Conservation (phyloP, 2,888 invertebrate genomes). For the Apotomis turbidana region DNA sequence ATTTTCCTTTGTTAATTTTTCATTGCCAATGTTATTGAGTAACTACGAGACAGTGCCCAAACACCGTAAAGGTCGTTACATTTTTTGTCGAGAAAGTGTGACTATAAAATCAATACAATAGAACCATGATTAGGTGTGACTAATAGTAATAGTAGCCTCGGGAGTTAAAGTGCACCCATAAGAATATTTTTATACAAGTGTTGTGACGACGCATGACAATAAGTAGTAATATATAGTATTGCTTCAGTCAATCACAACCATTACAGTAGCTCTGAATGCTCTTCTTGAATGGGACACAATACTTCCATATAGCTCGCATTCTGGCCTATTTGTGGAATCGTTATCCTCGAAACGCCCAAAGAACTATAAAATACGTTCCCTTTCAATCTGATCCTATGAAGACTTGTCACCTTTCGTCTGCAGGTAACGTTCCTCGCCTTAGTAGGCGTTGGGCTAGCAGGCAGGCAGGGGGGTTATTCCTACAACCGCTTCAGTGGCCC, state of each 20-base stretch:
- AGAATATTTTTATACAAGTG: too few species aligned
- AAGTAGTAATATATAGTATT: too few species aligned
- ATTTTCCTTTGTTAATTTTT: conserved; percentile 66
- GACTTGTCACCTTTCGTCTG: conserved; percentile 42
- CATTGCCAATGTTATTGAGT: conserved; percentile 71
- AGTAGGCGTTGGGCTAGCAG: conserved; percentile 57
- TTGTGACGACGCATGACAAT: too few species aligned
- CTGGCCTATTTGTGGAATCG: too few species aligned
- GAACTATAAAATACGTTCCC: too few species aligned
- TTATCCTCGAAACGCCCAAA: too few species aligned
- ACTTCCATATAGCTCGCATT: too few species aligned
- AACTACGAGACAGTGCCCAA: conserved; percentile 57
- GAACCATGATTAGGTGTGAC: conserved; percentile 24
- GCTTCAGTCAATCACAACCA: too few species aligned
- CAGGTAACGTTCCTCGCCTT: conserved; percentile 63
- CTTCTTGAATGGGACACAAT: too few species aligned
- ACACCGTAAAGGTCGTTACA: conserved; percentile 74
- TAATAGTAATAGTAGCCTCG: background rate
- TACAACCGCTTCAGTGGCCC: conserved; percentile 90
- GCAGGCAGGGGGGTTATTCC: conserved; percentile 84
- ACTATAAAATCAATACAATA: conserved; percentile 21
- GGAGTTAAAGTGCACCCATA: too few species aligned
- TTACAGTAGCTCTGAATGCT: too few species aligned
- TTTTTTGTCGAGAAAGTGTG: conserved; percentile 53
- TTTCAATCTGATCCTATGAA: too few species aligned